Evolutionary conservation across 2,888 invertebrate species (phyloP), one percentile per base, ranked within the genome.

Genomic region (Teinopalpus imperialis): DNA sequence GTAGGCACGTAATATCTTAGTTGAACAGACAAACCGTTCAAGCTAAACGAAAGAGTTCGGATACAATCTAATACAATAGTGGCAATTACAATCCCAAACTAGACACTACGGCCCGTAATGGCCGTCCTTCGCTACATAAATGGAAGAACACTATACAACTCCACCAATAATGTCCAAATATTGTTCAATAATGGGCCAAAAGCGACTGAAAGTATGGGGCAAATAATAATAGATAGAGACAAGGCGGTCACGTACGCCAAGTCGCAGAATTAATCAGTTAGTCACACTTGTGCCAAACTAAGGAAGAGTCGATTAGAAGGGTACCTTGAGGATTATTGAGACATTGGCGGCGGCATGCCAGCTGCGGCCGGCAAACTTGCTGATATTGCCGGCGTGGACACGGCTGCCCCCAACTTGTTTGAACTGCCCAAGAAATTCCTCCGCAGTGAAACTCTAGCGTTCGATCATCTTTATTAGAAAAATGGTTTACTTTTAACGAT

Each of bases 281-380:
- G 82, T 78, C 86, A 76, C 88, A 88, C 87, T 88, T 87, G 88
- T 72, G 83, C 70, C 77, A 74, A 73, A 81, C 68, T 75, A 74
- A 80, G 82, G 85, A 82, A 75, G 82, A 88, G 81, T 85, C 86
- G 87, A 87, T 88, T 87, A 86, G 83, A 77, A 77, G 78, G 82
- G 81, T 74, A 82, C 82, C 86, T 86, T 79, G 74, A 75, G 74
- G 78, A 82, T 86, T 88, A 88, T 88, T 87, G 87, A 88, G 87
- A 86, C 87, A 81, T 88, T 70, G 80, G 69, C 71, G 69, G 65
- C 71, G 74, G 66, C 66, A 68, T 70, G 76, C 81, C 87, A 87
- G 81, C 83, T 87, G 87, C 69, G 85, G 76, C 79, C 75, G 63
- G 63, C 62, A 61, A 79, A 81, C 73, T 83, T 74, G 74, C 70